These are phyloP conservation scores for Drosophila neonasuta DNA, from an alignment of 2,888 invertebrate species.

Conservation along the genomic window DNA sequence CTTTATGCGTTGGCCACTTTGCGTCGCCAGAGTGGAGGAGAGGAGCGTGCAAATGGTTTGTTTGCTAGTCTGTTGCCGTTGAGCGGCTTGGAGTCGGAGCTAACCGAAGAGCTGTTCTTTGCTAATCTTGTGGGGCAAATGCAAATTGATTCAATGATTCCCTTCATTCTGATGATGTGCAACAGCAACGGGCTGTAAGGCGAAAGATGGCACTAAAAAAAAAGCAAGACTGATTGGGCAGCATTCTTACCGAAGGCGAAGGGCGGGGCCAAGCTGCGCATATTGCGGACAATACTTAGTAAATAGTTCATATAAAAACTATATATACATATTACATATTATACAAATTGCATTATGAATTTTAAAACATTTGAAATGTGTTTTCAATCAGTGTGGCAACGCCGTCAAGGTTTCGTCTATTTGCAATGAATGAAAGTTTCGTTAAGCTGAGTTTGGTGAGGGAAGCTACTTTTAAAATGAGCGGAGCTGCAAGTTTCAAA, in stretches of 20 bases:
- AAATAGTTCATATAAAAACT: conserved; percentile 36
- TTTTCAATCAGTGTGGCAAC: background rate
- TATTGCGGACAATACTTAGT: conserved; percentile 71
- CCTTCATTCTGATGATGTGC: conserved; percentile 89
- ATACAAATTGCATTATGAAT: background rate
- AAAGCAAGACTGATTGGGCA: conserved; percentile 67
- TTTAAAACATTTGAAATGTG: background rate
- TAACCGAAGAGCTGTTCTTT: conserved; percentile 96
- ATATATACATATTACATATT: conserved; percentile 24
- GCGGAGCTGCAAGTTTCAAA: too few relatives aligned
- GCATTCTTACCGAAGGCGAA: conserved; percentile 5
- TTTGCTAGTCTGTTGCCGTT: conserved; percentile 86
- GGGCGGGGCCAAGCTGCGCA: conserved; percentile 40
- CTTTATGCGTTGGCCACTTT: conserved; percentile 74
- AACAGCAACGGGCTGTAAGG: conserved; percentile 66
- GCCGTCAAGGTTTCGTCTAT: background rate
- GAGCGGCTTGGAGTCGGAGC: conserved; percentile 87
- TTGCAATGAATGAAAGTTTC: background rate
- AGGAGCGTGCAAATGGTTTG: conserved; percentile 84
- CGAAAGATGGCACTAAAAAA: conserved; percentile 11
- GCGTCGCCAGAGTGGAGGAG: conserved; percentile 63
- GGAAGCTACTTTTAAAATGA: too few relatives aligned
- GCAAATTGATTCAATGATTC: conserved; percentile 97
- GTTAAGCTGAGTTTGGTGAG: background rate
- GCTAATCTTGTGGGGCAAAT: conserved; percentile 95